Percentiles rank a stretch among this genome's conserved stretches.
Evolutionary conservation across 2,113 vertebrate genomes (phyloP).

Genomic region (Toxotes jaculatrix): DNA sequence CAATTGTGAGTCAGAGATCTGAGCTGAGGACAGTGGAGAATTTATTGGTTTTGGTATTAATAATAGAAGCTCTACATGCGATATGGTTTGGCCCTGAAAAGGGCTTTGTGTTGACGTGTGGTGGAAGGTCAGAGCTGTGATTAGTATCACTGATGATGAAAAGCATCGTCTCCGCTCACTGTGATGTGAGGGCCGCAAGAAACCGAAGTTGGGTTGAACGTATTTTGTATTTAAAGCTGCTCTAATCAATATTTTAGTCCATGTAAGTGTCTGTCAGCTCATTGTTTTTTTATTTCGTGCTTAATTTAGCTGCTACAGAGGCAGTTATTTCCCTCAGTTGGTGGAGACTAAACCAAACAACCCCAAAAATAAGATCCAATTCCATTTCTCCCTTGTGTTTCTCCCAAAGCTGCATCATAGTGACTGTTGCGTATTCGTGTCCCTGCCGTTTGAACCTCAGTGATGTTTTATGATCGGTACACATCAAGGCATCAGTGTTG

Average conservation of each 20-base stretch:
- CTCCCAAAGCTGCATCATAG: slow-evolving; percentile 8
- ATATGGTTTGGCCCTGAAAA: background rate
- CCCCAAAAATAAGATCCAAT: too few relatives aligned
- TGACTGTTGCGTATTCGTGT: background rate
- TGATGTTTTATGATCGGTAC: slow-evolving; percentile 30
- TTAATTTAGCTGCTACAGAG: too few relatives aligned
- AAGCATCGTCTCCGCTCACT: background rate
- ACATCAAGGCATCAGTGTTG: slow-evolving; percentile 41
- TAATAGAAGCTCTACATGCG: background rate
- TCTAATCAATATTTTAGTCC: background rate
- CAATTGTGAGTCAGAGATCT: slow-evolving; percentile 17
- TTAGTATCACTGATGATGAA: background rate
- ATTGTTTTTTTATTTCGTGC: too few relatives aligned
- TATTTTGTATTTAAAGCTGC: background rate
- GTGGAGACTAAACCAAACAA: background rate
- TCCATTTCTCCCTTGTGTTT: slow-evolving; percentile 15
- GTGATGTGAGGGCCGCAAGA: background rate
- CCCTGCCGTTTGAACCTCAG: slow-evolving; percentile 10
- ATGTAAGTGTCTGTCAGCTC: too few relatives aligned
- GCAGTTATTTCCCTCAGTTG: too few relatives aligned
- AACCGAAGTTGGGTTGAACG: too few relatives aligned
- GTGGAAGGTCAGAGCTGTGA: background rate
- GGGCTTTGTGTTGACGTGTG: slow-evolving; percentile 1
- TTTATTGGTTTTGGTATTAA: slow-evolving; percentile 34
- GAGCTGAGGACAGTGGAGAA: background rate